Conservation (phyloP, 2,797 vertebrate genomes). For the Fistularia tabacaria region DNA sequence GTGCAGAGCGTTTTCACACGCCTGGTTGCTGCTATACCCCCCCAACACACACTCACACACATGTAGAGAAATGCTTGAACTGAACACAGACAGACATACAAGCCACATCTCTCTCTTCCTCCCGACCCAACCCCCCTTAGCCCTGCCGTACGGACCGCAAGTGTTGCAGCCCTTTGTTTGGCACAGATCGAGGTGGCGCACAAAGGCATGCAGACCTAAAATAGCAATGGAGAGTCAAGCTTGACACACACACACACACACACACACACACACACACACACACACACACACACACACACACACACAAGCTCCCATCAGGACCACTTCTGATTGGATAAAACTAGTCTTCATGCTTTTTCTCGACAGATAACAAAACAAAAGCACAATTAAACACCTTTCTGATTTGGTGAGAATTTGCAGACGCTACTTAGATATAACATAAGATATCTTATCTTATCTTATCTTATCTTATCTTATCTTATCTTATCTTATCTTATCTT, state of each 20-base stretch:
- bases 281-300: slow-evolving; percentile 15
- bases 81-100: slow-evolving; percentile 6
- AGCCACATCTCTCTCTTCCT: slow-evolving; percentile 20
- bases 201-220: slow-evolving; percentile 56
- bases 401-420: background rate
- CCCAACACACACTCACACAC: slow-evolving; percentile 10
- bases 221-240: slow-evolving; percentile 13
- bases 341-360: slow-evolving; percentile 4
- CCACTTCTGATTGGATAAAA: slow-evolving; percentile 62
- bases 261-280: slow-evolving; percentile 4
- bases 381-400: background rate
- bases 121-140: slow-evolving; percentile 17
- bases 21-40: slow-evolving; percentile 31
- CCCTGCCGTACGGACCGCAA: slow-evolving; percentile 29
- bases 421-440: background rate
- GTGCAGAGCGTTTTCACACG: slow-evolving; percentile 66
- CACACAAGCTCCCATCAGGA: slow-evolving; percentile 53
- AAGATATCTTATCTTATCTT: too few species aligned
- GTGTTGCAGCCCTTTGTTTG: slow-evolving; percentile 62
- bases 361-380: slow-evolving; percentile 1
- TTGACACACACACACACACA: slow-evolving; percentile 9
- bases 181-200: slow-evolving; percentile 56
- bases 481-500: too few species aligned
- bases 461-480: too few species aligned
- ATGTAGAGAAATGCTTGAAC: slow-evolving; percentile 5